phyloP scores from a whole-genome alignment of 2,888 invertebrate genomes.

The Aromia moschata region DNA sequence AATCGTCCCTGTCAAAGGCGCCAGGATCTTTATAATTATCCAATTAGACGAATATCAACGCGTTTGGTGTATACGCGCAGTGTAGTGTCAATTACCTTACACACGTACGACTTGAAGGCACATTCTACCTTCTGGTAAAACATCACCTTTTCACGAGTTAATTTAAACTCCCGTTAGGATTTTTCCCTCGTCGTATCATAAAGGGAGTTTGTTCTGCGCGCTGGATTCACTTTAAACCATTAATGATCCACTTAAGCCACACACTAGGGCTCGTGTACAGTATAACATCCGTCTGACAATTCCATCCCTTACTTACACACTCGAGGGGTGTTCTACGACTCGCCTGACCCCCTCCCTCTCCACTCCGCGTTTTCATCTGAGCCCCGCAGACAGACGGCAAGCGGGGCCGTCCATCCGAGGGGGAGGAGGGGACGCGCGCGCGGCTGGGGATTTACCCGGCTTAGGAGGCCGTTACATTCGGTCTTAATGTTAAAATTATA shows the following conservation, averaged over 20 bases:
- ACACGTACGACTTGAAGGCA: no score
- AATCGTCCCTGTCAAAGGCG: no score
- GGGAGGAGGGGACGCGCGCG: constrained; percentile 13
- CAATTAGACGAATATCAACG: no score
- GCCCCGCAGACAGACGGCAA: constrained; percentile 22
- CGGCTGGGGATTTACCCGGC: constrained; percentile 21
- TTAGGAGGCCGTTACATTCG: constrained; percentile 22
- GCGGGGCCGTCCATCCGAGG: constrained; percentile 13
- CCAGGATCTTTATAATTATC: no score
- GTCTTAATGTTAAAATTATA: constrained; percentile 23
- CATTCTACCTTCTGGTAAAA: background rate
- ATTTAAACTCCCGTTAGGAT: constrained; percentile 21
- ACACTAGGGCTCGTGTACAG: constrained; percentile 22
- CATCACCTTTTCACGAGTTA: constrained; percentile 13
- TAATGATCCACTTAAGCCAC: constrained; percentile 27
- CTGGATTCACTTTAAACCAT: constrained; percentile 26
- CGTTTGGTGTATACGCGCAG: no score
- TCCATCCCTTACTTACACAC: constrained; percentile 24
- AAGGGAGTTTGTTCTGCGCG: constrained; percentile 23
- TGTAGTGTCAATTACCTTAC: no score
- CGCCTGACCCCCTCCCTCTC: constrained; percentile 8
- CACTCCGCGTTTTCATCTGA: constrained; percentile 20
- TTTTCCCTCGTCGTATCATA: constrained; percentile 17
- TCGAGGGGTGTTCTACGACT: constrained; percentile 20
- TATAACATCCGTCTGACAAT: constrained; percentile 27